Base-by-base conservation (phyloP, 2,888 invertebrate species). In the Sepioteuthis lessoniana region DNA sequence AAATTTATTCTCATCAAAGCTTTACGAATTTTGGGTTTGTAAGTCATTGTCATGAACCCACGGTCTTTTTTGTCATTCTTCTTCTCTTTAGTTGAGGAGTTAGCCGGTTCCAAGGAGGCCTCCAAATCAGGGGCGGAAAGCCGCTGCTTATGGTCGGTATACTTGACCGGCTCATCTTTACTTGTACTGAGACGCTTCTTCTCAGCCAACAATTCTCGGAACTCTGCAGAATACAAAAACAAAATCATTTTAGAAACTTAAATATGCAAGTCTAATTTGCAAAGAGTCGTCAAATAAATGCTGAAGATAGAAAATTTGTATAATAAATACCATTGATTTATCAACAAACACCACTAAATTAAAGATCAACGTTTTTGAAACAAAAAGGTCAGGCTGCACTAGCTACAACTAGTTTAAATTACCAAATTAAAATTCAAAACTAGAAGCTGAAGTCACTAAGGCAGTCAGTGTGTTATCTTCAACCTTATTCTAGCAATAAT, bases 1-100 rank as follows among this genome's bases (percentile, higher is more conserved):
- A 98, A 98, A 95, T 98, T 97, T 97, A 98, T 98, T 97, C 98
- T 98, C 96, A 98, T 98, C 96, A 98, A 98, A 96, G 99, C 98
- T 97, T 99, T 99, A 98, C 99, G 98, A 96, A 99, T 97, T 96
- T 98, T 98, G 95, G 98, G 98, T 96, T 98, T 98, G 94, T 99
- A 98, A 4, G 98, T 99, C 94, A 98, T 97, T 50, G 99, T 99
- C 98, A 99, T 99, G 96, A 99, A 99, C 4, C 97, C 97, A 98
- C 96, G 97, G 96, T 94, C 97, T 94, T 96, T 97, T 96, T 96
- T 97, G 91, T 97, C 97, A 92, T 97, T 97, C 95, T 97, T 97
- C 95, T 97, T 97, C 90, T 96, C 95, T 94, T 96, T 97, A 46
- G 95, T 94, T 94, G 60, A 94, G 94, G 93, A 93, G 76, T 93